Conservation (phyloP, 2,888 invertebrate species). For the Norana najaformis region DNA sequence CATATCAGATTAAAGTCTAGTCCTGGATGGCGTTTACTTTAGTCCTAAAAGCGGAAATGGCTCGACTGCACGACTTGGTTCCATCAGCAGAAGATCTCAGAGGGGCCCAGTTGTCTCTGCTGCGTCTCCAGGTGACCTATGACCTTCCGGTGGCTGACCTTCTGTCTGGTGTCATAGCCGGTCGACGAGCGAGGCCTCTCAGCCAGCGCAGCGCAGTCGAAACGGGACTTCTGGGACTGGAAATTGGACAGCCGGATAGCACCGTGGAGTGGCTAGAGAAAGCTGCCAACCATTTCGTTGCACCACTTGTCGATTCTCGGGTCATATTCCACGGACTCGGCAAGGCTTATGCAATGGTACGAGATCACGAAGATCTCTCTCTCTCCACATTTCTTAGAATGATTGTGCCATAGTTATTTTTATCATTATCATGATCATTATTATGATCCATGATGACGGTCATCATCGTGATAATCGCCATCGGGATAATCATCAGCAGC, state of each 20-base stretch:
- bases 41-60: background rate
- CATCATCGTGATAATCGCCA: too few relatives aligned
- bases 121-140: background rate
- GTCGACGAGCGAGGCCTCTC: background rate
- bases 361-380: background rate
- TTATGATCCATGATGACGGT: too few relatives aligned
- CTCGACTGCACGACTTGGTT: background rate
- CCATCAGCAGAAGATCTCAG: background rate
- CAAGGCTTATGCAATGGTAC: background rate
- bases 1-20: background rate
- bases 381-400: background rate
- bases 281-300: background rate
- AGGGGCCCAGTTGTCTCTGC: background rate
- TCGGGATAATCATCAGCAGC: too few relatives aligned
- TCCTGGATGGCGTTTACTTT: background rate
- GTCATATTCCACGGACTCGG: background rate
- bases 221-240: background rate
- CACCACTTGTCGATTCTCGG: background rate
- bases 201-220: background rate
- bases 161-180: background rate
- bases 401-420: background rate
- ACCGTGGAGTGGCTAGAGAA: background rate
- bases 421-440: background rate
- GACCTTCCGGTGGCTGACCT: background rate
- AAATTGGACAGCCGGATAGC: background rate